Evolutionary conservation across 2,113 vertebrate species (phyloP).

Genomic region (Thamnophis sirtalis): DNA sequence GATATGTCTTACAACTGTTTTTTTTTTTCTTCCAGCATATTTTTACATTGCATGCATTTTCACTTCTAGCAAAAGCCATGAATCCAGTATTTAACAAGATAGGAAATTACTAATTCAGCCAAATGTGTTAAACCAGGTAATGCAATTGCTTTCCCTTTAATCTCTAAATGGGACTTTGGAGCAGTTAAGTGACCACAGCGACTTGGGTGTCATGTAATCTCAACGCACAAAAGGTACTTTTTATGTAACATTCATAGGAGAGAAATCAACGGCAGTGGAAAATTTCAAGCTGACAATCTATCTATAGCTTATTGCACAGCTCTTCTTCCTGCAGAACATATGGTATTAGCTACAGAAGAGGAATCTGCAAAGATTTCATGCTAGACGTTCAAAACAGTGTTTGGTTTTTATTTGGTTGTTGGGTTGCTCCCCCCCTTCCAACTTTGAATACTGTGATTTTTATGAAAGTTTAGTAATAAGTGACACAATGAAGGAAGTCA

Average conservation of each 20-base stretch:
- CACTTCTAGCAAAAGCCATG: constrained; percentile 77
- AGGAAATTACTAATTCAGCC: constrained; percentile 87
- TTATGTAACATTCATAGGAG: constrained; percentile 60
- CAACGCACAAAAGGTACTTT: constrained; percentile 66
- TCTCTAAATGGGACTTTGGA: constrained; percentile 64
- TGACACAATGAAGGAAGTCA: background rate
- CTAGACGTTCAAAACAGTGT: constrained; percentile 26
- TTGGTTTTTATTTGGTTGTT: constrained; percentile 19
- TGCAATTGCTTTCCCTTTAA: constrained; percentile 68
- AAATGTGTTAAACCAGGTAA: constrained; percentile 91
- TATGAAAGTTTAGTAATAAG: background rate
- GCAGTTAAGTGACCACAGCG: constrained; percentile 69
- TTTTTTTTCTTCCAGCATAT: constrained; percentile 50
- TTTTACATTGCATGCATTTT: constrained; percentile 78
- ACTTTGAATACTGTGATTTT: background rate
- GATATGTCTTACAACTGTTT: constrained; percentile 57
- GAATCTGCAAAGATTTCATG: constrained; percentile 38
- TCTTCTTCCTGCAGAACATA: constrained; percentile 38
- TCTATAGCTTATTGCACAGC: constrained; percentile 23
- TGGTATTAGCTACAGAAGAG: constrained; percentile 41
- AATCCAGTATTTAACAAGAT: constrained; percentile 73
- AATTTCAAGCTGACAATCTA: constrained; percentile 46
- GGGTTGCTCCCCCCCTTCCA: background rate
- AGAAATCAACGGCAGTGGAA: constrained; percentile 56
- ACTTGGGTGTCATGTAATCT: constrained; percentile 76